Percentiles rank a stretch among this genome's conserved stretches.
Conservation (phyloP, 2,888 invertebrate species). For the Campoplex capitator region DNA sequence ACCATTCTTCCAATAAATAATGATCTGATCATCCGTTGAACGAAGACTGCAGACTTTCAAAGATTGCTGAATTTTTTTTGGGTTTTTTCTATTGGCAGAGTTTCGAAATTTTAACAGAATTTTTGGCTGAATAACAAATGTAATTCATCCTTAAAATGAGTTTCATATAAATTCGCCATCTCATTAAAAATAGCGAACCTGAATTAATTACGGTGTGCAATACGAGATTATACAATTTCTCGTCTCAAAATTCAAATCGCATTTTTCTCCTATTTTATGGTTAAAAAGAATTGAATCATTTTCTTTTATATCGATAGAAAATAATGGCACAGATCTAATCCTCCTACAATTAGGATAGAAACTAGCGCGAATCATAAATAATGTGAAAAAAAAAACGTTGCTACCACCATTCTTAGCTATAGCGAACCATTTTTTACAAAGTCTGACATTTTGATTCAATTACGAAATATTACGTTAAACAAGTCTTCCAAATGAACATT, state of each 20-base stretch:
- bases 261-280: background rate
- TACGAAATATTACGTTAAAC: background rate
- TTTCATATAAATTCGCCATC: background rate
- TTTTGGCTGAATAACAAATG: background rate
- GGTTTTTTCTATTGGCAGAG: background rate
- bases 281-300: background rate
- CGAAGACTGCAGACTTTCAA: background rate
- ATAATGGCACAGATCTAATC: constrained; percentile 32
- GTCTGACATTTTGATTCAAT: background rate
- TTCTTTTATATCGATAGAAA: constrained; percentile 5
- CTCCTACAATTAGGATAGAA: background rate
- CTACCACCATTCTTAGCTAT: background rate
- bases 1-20: no score
- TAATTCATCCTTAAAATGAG: background rate
- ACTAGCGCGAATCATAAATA: constrained; percentile 19
- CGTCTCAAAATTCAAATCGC: background rate
- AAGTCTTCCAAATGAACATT: background rate
- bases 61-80: background rate
- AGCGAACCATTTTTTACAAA: background rate
- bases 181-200: background rate
- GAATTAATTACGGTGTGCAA: background rate
- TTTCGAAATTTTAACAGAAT: background rate
- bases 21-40: background rate
- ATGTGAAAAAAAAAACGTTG: constrained; percentile 9
- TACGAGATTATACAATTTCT: background rate